A percentile compares a stretch with the other conserved stretches of the same genome.
These are phyloP conservation scores for Xylocampa areola DNA, from an alignment of 2,888 invertebrate species.

Conservation along the genomic window DNA sequence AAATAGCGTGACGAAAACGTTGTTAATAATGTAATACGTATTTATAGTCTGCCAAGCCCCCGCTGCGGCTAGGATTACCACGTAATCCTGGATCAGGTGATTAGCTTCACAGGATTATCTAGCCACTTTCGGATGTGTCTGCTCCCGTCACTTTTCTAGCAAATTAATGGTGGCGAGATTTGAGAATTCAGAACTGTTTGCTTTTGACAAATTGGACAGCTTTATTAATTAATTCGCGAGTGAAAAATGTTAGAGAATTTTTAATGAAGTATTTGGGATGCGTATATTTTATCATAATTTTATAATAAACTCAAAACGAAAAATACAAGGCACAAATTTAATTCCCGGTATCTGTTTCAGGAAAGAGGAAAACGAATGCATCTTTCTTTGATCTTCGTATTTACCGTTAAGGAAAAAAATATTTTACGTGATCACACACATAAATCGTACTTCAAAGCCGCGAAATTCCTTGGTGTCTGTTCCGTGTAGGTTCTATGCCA, in stretches of 20 bases:
- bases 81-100: slow-evolving; percentile 45
- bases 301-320: no score
- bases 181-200: slow-evolving; percentile 37
- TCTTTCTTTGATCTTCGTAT: slow-evolving; percentile 25
- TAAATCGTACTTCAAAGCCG: slow-evolving; percentile 6
- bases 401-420: slow-evolving; percentile 8
- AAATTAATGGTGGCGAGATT: slow-evolving; percentile 45
- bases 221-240: slow-evolving; percentile 34
- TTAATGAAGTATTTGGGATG: slow-evolving; percentile 38
- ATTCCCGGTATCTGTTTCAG: slow-evolving; percentile 1
- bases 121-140: slow-evolving; percentile 22
- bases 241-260: slow-evolving; percentile 33
- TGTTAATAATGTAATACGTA: slow-evolving; percentile 26
- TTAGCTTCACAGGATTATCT: slow-evolving; percentile 42
- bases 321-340: slow-evolving; percentile 10
- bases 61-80: slow-evolving; percentile 29
- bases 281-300: slow-evolving; percentile 23
- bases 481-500: neutral
- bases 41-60: slow-evolving; percentile 22
- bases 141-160: slow-evolving; percentile 36
- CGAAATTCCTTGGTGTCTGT: no score
- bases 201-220: slow-evolving; percentile 25
- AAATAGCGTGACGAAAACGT: slow-evolving; percentile 29
- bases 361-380: slow-evolving; percentile 26
- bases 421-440: slow-evolving; percentile 17